These are phyloP conservation scores for Elmis aenea DNA, from an alignment of 2,888 invertebrate species.

Conservation along the genomic window DNA sequence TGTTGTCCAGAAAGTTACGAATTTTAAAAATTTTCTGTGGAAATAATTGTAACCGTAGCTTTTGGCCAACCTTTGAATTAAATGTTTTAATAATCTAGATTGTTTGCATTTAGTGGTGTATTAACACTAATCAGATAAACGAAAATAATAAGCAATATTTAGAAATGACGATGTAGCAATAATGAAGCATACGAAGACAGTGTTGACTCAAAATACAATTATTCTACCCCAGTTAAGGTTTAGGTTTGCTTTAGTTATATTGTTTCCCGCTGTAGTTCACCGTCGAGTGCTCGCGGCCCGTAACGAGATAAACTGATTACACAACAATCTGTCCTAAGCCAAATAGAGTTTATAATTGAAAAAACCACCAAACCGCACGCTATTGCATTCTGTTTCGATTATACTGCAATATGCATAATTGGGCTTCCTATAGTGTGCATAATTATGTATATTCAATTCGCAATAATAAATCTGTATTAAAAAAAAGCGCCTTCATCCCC, in stretches of 20 bases:
- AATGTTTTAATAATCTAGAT: too few relatives aligned
- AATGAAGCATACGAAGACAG: constrained; percentile 26
- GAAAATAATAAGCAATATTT: constrained; percentile 38
- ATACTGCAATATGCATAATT: constrained; percentile 20
- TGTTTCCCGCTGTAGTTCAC: constrained; percentile 48
- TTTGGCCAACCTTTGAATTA: too few relatives aligned
- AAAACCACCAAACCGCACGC: constrained; percentile 41
- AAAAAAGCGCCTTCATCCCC: too few relatives aligned
- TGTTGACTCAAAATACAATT: constrained; percentile 46
- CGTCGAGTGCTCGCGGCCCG: constrained; percentile 47
- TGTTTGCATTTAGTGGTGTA: too few relatives aligned
- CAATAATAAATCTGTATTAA: too few relatives aligned
- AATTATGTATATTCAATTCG: too few relatives aligned
- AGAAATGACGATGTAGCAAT: constrained; percentile 35
- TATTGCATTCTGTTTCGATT: constrained; percentile 25
- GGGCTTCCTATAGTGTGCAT: constrained; percentile 11
- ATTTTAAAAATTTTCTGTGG: too few relatives aligned
- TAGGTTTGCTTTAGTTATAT: constrained; percentile 49
- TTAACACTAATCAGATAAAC: too few relatives aligned
- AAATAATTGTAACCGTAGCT: too few relatives aligned
- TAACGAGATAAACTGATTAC: constrained; percentile 50
- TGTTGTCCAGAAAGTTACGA: too few relatives aligned
- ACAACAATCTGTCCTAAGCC: constrained; percentile 51
- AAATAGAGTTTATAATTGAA: constrained; percentile 52
- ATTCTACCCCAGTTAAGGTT: constrained; percentile 51